These are phyloP conservation scores for Gallinago undulata DNA, from an alignment of 2,113 vertebrate species.

Conservation along the genomic window DNA sequence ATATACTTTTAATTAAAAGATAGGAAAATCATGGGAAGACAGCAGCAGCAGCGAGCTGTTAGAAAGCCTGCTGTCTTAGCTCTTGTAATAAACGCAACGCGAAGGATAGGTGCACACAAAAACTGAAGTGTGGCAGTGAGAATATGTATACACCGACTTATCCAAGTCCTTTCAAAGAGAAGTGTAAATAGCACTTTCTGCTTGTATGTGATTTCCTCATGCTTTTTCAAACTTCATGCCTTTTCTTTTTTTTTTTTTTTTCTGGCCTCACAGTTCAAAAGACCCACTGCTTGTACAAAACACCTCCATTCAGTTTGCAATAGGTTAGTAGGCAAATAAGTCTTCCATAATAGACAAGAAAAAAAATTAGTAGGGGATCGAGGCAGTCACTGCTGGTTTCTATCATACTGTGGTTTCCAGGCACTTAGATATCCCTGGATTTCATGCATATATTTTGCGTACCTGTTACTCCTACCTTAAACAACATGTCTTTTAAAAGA, in stretches of 20 bases:
- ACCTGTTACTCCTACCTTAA: not conserved
- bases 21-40: conserved; percentile 66
- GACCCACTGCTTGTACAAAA: not conserved
- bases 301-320: not conserved
- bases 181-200: not conserved
- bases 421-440: not conserved
- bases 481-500: not conserved
- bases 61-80: conserved; percentile 38
- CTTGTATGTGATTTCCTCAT: not conserved
- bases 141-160: not conserved
- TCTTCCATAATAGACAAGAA: not conserved
- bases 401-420: not conserved
- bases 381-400: not conserved
- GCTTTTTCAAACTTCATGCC: not conserved
- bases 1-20: conserved; percentile 69
- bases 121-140: not conserved
- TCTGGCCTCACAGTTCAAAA: not conserved
- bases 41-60: conserved; percentile 31
- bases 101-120: not conserved
- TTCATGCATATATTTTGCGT: not conserved
- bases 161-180: not conserved
- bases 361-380: not conserved
- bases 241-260: not conserved
- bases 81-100: not conserved
- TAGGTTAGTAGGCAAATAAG: not conserved